Conservation (phyloP, 2,797 vertebrate species). For the Lepilemur septentrionalis region DNA sequence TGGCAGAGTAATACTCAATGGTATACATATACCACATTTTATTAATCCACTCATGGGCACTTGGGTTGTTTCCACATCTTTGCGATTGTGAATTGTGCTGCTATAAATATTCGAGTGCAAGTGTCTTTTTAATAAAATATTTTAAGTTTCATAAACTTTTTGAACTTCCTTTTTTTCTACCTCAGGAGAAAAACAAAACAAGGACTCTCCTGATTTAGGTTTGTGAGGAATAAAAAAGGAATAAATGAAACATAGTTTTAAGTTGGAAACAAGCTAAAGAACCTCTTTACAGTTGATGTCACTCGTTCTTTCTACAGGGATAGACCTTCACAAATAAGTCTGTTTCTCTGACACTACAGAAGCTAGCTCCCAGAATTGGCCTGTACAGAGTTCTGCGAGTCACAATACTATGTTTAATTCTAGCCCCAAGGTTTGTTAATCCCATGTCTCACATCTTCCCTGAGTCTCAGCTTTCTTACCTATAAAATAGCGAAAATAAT, state of each 20-base stretch:
- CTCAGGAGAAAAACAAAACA: background rate
- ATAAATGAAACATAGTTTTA: background rate
- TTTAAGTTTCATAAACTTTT: conserved; percentile 1
- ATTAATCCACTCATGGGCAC: too few species aligned
- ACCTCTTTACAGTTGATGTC: background rate
- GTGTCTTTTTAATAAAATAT: background rate
- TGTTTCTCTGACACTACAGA: background rate
- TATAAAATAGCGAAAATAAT: conserved; percentile 20
- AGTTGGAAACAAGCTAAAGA: background rate
- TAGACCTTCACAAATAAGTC: background rate
- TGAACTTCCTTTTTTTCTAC: background rate
- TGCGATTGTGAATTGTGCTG: too few species aligned
- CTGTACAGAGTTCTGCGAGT: background rate
- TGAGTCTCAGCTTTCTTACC: background rate
- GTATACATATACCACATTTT: too few species aligned
- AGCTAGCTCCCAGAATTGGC: background rate
- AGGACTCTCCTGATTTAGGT: background rate
- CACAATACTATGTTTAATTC: background rate
- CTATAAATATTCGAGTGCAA: too few species aligned
- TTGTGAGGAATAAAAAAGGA: background rate
- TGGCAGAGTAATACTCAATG: too few species aligned
- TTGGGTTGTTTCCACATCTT: too few species aligned
- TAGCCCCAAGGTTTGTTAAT: background rate
- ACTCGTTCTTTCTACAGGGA: background rate
- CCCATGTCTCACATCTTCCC: background rate